Evolutionary conservation across 2,888 invertebrate genomes (phyloP), one percentile per base, ranked within the genome.

Genomic region (Tortrix viridana): DNA sequence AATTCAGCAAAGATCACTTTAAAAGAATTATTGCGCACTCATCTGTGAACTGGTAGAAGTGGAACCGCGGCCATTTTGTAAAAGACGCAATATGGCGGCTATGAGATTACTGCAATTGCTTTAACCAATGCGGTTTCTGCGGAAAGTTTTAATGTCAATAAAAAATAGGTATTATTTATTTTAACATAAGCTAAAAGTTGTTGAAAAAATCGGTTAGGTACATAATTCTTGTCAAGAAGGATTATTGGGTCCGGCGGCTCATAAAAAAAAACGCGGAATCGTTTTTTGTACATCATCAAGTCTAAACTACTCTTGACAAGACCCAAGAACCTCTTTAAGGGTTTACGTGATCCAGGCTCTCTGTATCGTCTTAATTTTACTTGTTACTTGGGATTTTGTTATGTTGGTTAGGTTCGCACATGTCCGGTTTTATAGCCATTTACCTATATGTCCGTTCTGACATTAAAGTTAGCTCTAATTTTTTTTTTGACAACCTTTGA

Each of bases 21-120:
- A 57, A 57, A 63, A 63, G 63, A 63, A 47, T 58, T 63, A 63
- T 63, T 47, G 63, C 57, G 43, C 32, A 47, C 57, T 58, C 46
- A 32, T 32, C 12, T 32, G 32, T 32, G 18, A 22, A 16, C 38
- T 41, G 18, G 49, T 32, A 3, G 32, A 32, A 49, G 49, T 32
- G 12, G 32, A 32, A 49, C 52, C 38, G 46, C 41, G 26, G 57
- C 16, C 53, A 48, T 63, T 60, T 53, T 58, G 57, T 58, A 46
- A 43, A 38, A 43, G 5, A 18, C 48, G 49, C 62, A 52, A 56
- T 47, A 63, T 63, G 46, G 61, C 48, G n/a, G 47, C 53, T 7
- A 18, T 32, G 32, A 18, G 37, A 46, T 47, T 22, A 38, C 18
- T 50, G 37, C 38, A 50, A 53, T 41, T 53, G 58, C 63, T 58